These are phyloP conservation scores for Poeciliopsis infans DNA, from an alignment of 2,797 vertebrate genomes.

Conservation along the genomic window DNA sequence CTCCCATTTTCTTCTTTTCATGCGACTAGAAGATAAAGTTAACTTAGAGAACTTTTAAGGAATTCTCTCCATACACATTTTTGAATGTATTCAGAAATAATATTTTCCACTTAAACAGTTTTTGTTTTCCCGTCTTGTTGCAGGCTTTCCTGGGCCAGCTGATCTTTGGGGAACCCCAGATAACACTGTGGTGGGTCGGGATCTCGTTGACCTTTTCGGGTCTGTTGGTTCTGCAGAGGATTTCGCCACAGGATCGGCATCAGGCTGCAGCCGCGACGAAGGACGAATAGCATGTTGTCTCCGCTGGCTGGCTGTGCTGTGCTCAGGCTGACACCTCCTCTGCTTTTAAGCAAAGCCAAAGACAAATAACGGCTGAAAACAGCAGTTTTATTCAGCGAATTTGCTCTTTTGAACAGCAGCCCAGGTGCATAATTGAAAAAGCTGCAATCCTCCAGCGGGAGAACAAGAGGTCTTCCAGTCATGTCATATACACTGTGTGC, in stretches of 20 bases:
- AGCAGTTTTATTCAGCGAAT: not conserved
- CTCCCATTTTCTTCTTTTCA: not conserved
- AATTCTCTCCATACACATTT: slow-evolving; percentile 35
- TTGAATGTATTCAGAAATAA: slow-evolving; percentile 51
- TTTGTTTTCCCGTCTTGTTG: not conserved
- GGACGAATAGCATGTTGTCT: slow-evolving; percentile 66
- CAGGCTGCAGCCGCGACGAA: slow-evolving; percentile 60
- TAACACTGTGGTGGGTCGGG: slow-evolving; percentile 92
- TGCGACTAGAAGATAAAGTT: not conserved
- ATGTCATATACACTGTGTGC: not conserved
- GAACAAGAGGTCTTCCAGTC: slow-evolving; percentile 4
- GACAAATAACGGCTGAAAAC: slow-evolving; percentile 6
- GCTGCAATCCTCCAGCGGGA: not conserved
- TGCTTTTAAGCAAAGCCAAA: slow-evolving; percentile 37
- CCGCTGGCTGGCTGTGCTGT: slow-evolving; percentile 34
- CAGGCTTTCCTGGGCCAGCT: slow-evolving; percentile 84
- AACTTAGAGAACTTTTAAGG: not conserved
- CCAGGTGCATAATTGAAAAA: not conserved
- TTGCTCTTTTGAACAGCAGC: not conserved
- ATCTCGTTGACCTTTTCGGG: slow-evolving; percentile 90
- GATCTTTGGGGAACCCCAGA: slow-evolving; percentile 83
- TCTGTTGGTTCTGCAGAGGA: slow-evolving; percentile 88
- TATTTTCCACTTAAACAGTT: not conserved
- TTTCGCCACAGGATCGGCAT: slow-evolving; percentile 68
- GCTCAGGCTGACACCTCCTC: slow-evolving; percentile 26